Evolutionary conservation across 2,797 vertebrate genomes (phyloP), one percentile per base, ranked within the genome.

Genomic region (Mareca penelope): DNA sequence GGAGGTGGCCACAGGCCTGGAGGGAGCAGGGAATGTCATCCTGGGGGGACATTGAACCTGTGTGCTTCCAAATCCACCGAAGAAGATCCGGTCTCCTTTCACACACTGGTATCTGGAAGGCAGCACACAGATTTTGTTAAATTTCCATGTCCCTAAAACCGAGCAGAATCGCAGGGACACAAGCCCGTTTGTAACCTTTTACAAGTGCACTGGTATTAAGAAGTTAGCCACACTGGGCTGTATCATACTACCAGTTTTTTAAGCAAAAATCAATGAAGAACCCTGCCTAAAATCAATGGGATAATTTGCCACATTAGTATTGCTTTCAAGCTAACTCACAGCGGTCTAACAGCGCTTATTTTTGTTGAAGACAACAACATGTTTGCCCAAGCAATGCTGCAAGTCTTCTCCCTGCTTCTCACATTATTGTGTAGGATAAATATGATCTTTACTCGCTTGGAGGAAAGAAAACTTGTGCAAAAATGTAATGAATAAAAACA

Each of bases 271-370:
- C 93, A 67, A 91, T 93, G 89, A 73, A 94, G 94, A 96, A 88
- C 95, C 94, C 92, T 94, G 93, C 93, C 89, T 95, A 94, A 97
- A 97, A 96, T 93, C 95, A 88, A 88, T 94, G 94, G 80, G 71
- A 85, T 95, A 89, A 94, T 84, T 91, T 91, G 40, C 91, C 83
- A 86, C 94, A 89, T 96, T 96, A 95, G 80, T 71, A 75, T 90
- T 77, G 91, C 89, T 95, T 80, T 93, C 3, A 6, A 88, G 88
- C 73, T 79, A 64, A 82, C 60, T 88, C 91, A 78, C 94, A 96
- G 93, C 89, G 37, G 89, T 82, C 65, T 89, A 23, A 85, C 68
- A 23, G 79, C 0, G 4, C 10, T 89, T 88, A 37, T 86, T 95
- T 88, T 73, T 63, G 70, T 87, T 65, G 82, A 86, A 75, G 35